These are phyloP conservation scores for Venusia cambrica DNA, from an alignment of 2,888 invertebrate species.

Conservation along the genomic window DNA sequence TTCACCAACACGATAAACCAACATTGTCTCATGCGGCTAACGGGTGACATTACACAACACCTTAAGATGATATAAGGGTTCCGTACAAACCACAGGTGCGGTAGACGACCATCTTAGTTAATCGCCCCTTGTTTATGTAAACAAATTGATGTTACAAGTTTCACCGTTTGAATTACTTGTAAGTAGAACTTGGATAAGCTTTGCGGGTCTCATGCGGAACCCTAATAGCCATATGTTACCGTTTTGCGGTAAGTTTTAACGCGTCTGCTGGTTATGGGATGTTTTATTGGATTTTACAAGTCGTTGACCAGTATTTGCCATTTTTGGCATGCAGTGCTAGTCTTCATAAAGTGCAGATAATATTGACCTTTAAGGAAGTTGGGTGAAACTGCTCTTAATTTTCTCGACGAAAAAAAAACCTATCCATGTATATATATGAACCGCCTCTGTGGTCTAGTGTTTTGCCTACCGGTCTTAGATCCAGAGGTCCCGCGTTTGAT, in stretches of 20 bases:
- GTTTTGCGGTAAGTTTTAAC: slow-evolving; percentile 25
- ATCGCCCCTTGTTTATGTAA: slow-evolving; percentile 68
- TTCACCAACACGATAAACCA: slow-evolving; percentile 13
- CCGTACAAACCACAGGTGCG: slow-evolving; percentile 50
- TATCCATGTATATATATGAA: too few relatives aligned
- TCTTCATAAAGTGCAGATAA: too few relatives aligned
- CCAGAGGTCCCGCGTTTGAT: too few relatives aligned
- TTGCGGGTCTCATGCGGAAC: slow-evolving; percentile 28
- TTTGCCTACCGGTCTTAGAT: too few relatives aligned
- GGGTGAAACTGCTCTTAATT: too few relatives aligned
- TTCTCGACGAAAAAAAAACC: too few relatives aligned
- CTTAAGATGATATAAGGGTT: slow-evolving; percentile 28
- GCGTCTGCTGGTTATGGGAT: slow-evolving; percentile 13
- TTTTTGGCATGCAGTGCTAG: too few relatives aligned
- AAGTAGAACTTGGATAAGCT: slow-evolving; percentile 33
- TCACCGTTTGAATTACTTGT: slow-evolving; percentile 41
- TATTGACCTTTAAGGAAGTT: too few relatives aligned
- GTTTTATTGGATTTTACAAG: slow-evolving; percentile 17
- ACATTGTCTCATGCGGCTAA: slow-evolving; percentile 29
- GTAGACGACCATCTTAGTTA: slow-evolving; percentile 51
- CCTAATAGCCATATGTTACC: slow-evolving; percentile 33
- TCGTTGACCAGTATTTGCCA: slow-evolving; percentile 10
- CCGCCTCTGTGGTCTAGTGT: too few relatives aligned
- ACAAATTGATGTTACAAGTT: slow-evolving; percentile 69
- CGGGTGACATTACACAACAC: slow-evolving; percentile 18